Percentiles rank a stretch among this genome's conserved stretches.
These are phyloP conservation scores for Xylota segnis DNA, from an alignment of 2,888 invertebrate genomes.

Conservation along the genomic window DNA sequence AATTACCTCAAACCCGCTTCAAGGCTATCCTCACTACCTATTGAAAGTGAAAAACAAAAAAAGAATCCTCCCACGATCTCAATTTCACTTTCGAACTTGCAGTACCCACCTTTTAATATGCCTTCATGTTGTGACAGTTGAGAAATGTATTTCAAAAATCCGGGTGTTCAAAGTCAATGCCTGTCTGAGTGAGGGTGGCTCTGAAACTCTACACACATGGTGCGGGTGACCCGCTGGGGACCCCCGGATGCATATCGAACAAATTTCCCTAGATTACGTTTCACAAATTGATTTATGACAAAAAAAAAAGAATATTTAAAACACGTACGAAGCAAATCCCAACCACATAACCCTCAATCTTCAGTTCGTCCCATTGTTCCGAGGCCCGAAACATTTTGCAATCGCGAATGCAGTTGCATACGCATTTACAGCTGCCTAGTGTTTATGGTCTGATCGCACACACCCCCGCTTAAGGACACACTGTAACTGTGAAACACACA, in stretches of 20 bases:
- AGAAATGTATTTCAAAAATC: slow-evolving; percentile 37
- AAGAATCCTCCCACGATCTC: not conserved
- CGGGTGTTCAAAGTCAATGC: slow-evolving; percentile 43
- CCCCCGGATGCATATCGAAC: slow-evolving; percentile 31
- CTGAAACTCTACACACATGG: slow-evolving; percentile 19
- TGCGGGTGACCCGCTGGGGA: slow-evolving; percentile 45
- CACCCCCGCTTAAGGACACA: slow-evolving; percentile 46
- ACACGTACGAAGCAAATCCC: slow-evolving; percentile 19
- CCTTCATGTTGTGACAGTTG: slow-evolving; percentile 57
- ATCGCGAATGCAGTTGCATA: slow-evolving; percentile 36
- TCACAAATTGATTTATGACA: slow-evolving; percentile 48
- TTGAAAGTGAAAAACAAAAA: too few relatives aligned
- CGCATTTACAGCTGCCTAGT: slow-evolving; percentile 54
- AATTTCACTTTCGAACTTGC: slow-evolving; percentile 16
- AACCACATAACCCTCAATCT: slow-evolving; percentile 55
- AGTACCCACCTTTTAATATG: not conserved
- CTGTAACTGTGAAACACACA: slow-evolving; percentile 8
- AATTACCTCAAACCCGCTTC: too few relatives aligned
- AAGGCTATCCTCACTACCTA: too few relatives aligned
- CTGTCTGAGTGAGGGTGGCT: not conserved
- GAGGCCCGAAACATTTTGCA: slow-evolving; percentile 51
- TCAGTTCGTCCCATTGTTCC: slow-evolving; percentile 43
- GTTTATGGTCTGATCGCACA: slow-evolving; percentile 25
- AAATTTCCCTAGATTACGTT: slow-evolving; percentile 46
- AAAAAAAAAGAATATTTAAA: slow-evolving; percentile 42